Conservation (phyloP, 2,797 vertebrate species). For the Hydrophis major region DNA sequence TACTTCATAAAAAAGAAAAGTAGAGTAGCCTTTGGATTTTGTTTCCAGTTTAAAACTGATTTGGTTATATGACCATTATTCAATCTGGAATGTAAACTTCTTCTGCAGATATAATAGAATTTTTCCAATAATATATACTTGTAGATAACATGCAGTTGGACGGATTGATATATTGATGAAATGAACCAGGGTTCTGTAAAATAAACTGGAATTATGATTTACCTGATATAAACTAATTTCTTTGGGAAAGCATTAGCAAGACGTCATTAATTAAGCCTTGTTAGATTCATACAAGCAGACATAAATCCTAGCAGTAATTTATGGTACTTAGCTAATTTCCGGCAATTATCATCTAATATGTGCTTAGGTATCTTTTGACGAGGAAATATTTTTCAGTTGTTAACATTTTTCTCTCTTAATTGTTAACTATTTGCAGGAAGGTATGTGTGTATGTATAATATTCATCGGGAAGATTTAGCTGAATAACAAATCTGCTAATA, state of each 20-base stretch:
- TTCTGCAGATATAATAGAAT: conserved; percentile 7
- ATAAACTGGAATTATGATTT: conserved; percentile 74
- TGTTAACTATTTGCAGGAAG: conserved; percentile 62
- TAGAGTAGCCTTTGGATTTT: neutral
- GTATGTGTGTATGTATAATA: neutral
- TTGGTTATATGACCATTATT: conserved; percentile 32
- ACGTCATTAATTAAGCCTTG: conserved; percentile 79
- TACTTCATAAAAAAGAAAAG: neutral
- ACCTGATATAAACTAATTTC: conserved; percentile 75
- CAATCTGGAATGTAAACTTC: conserved; percentile 3
- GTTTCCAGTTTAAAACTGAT: conserved; percentile 1
- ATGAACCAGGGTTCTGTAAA: conserved; percentile 68
- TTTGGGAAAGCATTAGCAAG: conserved; percentile 75
- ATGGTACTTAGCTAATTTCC: conserved; percentile 77
- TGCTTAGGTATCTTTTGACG: conserved; percentile 77
- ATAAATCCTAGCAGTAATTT: conserved; percentile 79
- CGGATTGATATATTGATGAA: conserved; percentile 67
- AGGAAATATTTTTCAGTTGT: conserved; percentile 73
- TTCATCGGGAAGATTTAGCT: conserved; percentile 25
- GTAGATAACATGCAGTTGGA: conserved; percentile 38
- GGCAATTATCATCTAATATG: conserved; percentile 78
- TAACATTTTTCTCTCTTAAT: conserved; percentile 70
- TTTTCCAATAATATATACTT: conserved; percentile 17
- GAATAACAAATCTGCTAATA: neutral
- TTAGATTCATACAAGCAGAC: conserved; percentile 74